Evolutionary conservation across 2,113 vertebrate genomes (phyloP), one percentile per base, ranked within the genome.

Genomic region (Steatornis caripensis): DNA sequence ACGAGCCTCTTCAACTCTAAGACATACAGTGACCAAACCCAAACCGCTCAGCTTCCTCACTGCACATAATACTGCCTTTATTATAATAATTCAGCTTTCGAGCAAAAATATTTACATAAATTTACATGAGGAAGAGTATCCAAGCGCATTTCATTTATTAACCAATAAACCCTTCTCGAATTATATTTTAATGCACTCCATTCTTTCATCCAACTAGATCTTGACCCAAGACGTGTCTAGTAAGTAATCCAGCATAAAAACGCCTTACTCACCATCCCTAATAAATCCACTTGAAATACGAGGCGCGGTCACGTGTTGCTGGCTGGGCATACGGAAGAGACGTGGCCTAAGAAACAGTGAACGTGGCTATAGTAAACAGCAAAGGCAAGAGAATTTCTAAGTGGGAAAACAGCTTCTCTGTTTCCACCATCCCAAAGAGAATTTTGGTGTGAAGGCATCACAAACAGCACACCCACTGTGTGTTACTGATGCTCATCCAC

Each of bases 101-200:
- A 22, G 51, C 53, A 14, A 82, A 83, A 90, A 80, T 34, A 27
- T 69, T 78, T 81, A 78, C 91, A 84, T 89, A 90, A 46, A 96
- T 88, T 85, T 90, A 79, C 65, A 68, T 61, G 12, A 77, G 41
- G 46, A 80, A 88, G 95, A 77, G 14, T 48, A 90, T 74, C 61
- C 46, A 83, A 46, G 46, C 80, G 54, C 27, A 2, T 94, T 90
- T 88, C 62, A 90, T 84, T 69, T 90, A 92, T 72, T 93, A 93
- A 89, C 78, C 74, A 96, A 91, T 85, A 94, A 92, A 61, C 32
- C 39, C 51, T 55, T 90, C 54, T 89, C 62, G 92, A 94, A 72
- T 54, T n/a, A 14, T 89, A 22, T 80, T 93, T 90, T 76, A 93
- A 74, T 70, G 64, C 71, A 81, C 46, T 90, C 69, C 20, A 4